These are phyloP conservation scores for Halcyon leucocephala DNA, from an alignment of 2,797 vertebrate species.

Conservation along the genomic window DNA sequence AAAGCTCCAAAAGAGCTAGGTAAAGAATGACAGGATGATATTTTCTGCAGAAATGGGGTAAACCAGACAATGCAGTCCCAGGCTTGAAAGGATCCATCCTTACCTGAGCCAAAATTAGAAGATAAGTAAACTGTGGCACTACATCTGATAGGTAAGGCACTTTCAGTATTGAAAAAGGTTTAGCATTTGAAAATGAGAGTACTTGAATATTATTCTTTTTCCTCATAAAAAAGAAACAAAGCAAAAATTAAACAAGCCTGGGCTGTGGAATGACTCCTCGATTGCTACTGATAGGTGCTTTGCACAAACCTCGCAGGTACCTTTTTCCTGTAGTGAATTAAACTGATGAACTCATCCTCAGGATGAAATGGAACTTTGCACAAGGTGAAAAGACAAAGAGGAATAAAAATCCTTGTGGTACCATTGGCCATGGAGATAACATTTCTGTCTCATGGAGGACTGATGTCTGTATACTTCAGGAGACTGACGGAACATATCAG, in stretches of 20 bases:
- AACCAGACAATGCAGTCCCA: not conserved
- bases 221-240: not conserved
- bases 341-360: not conserved
- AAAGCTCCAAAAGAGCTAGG: not conserved
- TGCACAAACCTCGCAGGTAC: not conserved
- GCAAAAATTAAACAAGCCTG: not conserved
- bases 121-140: not conserved
- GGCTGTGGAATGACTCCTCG: not conserved
- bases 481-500: not conserved
- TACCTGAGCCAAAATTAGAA: not conserved
- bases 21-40: not conserved
- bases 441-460: not conserved
- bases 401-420: not conserved
- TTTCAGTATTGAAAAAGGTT: not conserved
- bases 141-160: not conserved
- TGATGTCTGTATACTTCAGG: accelerated
- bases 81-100: not conserved
- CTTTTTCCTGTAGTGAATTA: not conserved
- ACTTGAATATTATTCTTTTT: not conserved
- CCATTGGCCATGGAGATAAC: not conserved
- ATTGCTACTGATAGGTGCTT: not conserved
- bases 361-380: not conserved
- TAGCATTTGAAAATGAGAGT: not conserved
- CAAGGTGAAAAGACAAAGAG: not conserved
- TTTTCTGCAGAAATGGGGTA: not conserved